A percentile compares a stretch with the other conserved stretches of the same genome.
These are phyloP conservation scores for Caradrina kadenii DNA, from an alignment of 2,888 invertebrate genomes.

Conservation along the genomic window DNA sequence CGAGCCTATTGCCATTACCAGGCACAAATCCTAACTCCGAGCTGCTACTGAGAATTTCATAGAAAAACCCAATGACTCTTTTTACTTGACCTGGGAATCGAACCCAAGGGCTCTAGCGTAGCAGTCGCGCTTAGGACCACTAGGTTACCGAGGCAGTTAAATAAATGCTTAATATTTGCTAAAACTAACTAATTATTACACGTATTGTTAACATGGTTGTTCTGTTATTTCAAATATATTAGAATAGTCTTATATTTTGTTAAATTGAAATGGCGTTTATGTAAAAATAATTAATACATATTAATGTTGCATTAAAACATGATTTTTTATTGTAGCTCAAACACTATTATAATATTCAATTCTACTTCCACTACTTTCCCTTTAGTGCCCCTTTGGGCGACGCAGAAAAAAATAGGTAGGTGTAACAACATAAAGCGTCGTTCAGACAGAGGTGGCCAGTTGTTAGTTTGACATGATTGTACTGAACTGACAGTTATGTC, in stretches of 20 bases:
- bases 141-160: too few species aligned
- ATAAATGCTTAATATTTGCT: background rate
- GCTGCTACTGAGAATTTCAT: too few species aligned
- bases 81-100: too few species aligned
- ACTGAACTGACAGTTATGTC: background rate
- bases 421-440: background rate
- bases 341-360: too few species aligned
- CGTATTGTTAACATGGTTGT: background rate
- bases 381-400: background rate
- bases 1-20: too few species aligned
- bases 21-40: too few species aligned
- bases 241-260: background rate
- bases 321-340: background rate
- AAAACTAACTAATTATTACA: background rate
- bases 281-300: background rate
- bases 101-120: too few species aligned
- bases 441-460: background rate
- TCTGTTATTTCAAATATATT: background rate
- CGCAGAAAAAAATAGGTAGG: background rate
- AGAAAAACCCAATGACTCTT: too few species aligned
- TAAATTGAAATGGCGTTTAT: background rate
- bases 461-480: background rate
- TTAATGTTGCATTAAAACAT: background rate
- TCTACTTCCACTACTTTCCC: too few species aligned
- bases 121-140: too few species aligned